A percentile compares a stretch with the other conserved stretches of the same genome.
These are phyloP conservation scores for Acrocephalus arundinaceus DNA, from an alignment of 2,113 vertebrate genomes.

Conservation along the genomic window DNA sequence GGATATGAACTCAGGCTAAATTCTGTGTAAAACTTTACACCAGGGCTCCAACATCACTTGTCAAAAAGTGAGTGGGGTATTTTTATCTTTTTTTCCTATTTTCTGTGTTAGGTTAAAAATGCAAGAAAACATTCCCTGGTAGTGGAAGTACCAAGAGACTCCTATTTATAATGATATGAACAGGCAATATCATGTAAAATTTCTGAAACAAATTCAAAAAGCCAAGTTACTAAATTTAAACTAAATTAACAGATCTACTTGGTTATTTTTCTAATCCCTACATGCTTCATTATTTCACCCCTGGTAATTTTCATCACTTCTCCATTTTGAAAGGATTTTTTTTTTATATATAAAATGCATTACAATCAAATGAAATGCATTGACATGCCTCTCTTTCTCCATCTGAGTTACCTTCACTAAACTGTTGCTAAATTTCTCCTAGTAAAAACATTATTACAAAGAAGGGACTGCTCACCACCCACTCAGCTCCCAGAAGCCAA, in stretches of 20 bases:
- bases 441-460: constrained; percentile 38
- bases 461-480: constrained; percentile 48
- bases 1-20: not conserved
- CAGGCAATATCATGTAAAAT: not conserved
- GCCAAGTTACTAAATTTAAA: constrained; percentile 3
- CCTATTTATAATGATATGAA: not conserved
- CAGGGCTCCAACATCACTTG: not conserved
- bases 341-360: not conserved
- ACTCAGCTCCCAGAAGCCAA: constrained; percentile 58
- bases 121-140: not conserved
- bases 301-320: not conserved
- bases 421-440: not conserved
- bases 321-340: not conserved
- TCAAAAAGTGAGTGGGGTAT: not conserved
- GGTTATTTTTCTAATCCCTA: constrained; percentile 22
- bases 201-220: constrained; percentile 20
- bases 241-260: not conserved
- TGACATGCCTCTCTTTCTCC: not conserved
- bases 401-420: not conserved
- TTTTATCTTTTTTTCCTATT: not conserved
- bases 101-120: not conserved
- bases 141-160: not conserved
- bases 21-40: not conserved
- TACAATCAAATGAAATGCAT: not conserved
- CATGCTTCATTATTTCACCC: not conserved